Evolutionary conservation across 2,113 vertebrate species (phyloP), one percentile per base, ranked within the genome.

Genomic region (Epinephelus lanceolatus): DNA sequence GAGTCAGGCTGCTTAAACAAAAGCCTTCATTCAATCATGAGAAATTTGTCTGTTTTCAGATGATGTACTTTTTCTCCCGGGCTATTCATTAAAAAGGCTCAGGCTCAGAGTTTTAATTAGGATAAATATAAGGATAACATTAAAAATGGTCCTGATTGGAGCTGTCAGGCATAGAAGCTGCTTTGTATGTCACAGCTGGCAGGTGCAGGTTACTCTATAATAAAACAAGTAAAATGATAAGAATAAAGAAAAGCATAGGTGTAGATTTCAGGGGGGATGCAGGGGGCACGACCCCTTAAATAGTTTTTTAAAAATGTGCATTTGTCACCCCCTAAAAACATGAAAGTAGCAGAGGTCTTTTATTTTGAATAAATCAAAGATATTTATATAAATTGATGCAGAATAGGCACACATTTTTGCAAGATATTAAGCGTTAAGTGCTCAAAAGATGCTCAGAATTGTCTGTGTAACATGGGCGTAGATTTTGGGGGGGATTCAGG

Each of bases 1-100:
- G 47, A 83, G 51, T 71, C 51, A 72, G 57, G n/a, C 55, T 61
- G 70, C 25, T 67, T 10, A 30, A 82, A 75, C 55, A 73, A 74
- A 63, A 72, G 56, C 42, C 23, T 69, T 56, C 49, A 37, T 27
- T 86, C 27, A 81, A 30, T n/a, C 11, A 71, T 59, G 53, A 77
- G 12, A 76, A 25, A 69, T 85, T 61, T 76, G 33, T 57, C 60
- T 74, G 23, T 78, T 63, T 65, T 10, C 0, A 72, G 74, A 47
- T 47, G 14, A 37, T 17, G 19, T 70, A 23, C 0, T 17, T 40
- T 72, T 71, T 71, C 30, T 60, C 12, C 17, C 6, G 57, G 19
- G 49, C 6, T 80, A 8, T 40, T 40, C 27, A 71, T 67, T 62
- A 71, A 61, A 30, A 42, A 49, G 23, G 6, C 21, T 57, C 15